phyloP scores from a whole-genome alignment of 2,113 vertebrate genomes.

The Edolisoma coerulescens region DNA sequence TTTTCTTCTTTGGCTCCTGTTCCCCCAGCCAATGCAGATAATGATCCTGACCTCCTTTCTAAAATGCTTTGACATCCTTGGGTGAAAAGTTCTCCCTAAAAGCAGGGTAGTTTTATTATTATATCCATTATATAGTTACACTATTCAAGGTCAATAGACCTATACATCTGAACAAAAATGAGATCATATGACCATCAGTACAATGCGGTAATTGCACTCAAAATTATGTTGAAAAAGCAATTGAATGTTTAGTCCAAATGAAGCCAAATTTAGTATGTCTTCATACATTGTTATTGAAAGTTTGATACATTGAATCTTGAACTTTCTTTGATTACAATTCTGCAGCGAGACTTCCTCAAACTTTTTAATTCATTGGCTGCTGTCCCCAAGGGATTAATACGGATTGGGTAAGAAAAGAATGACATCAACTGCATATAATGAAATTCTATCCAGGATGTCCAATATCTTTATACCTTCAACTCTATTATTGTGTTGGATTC shows the following conservation, averaged over 20 bases:
- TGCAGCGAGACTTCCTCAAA: slow-evolving; percentile 9
- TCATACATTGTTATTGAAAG: not conserved
- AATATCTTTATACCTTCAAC: slow-evolving; percentile 46
- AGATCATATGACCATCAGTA: slow-evolving; percentile 10
- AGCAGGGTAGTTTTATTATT: slow-evolving; percentile 27
- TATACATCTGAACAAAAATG: slow-evolving; percentile 21
- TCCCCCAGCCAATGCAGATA: slow-evolving; percentile 9
- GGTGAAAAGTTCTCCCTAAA: slow-evolving; percentile 56
- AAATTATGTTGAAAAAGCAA: not conserved
- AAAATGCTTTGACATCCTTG: slow-evolving; percentile 36
- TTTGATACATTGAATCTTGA: slow-evolving; percentile 5
- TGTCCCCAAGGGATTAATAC: slow-evolving; percentile 44
- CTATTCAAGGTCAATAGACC: slow-evolving; percentile 41
- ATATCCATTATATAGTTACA: slow-evolving; percentile 30
- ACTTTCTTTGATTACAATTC: slow-evolving; percentile 48
- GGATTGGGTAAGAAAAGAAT: slow-evolving; percentile 54
- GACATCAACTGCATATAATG: slow-evolving; percentile 41
- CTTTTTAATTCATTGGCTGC: slow-evolving; percentile 46
- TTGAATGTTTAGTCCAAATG: slow-evolving; percentile 54
- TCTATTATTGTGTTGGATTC: slow-evolving; percentile 53
- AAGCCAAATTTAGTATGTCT: slow-evolving; percentile 33
- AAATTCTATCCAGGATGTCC: slow-evolving; percentile 22
- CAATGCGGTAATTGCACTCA: not conserved
- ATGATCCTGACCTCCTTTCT: slow-evolving; percentile 60
- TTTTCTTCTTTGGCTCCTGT: slow-evolving; percentile 22